These are phyloP conservation scores for Xylocampa areola DNA, from an alignment of 2,888 invertebrate genomes.

Conservation along the genomic window DNA sequence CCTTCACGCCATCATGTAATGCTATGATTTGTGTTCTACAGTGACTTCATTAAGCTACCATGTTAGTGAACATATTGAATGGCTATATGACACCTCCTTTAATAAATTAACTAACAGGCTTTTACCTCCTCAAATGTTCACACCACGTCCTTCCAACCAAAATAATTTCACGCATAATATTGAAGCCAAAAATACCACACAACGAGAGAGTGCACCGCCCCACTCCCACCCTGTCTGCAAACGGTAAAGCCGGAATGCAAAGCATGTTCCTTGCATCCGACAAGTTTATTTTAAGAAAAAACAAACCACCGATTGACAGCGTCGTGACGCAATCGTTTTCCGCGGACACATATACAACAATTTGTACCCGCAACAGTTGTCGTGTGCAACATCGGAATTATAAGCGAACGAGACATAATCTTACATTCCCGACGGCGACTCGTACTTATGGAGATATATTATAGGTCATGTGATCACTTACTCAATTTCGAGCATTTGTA, in stretches of 20 bases:
- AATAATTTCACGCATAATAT: conserved; percentile 12
- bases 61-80: neutral
- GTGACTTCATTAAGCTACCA: conserved; percentile 12
- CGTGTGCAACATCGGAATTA: conserved; percentile 32
- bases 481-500: conserved; percentile 25
- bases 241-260: conserved; percentile 39
- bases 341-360: conserved; percentile 32
- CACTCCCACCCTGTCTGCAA: conserved; percentile 5
- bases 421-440: conserved; percentile 13
- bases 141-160: neutral
- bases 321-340: conserved; percentile 44
- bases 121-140: neutral
- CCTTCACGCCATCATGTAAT: neutral
- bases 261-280: conserved; percentile 38
- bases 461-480: conserved; percentile 14
- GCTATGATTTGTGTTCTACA: conserved; percentile 22
- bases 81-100: neutral
- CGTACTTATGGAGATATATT: conserved; percentile 10
- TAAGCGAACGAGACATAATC: conserved; percentile 24
- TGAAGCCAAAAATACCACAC: conserved; percentile 16
- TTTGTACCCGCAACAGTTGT: conserved; percentile 34
- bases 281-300: conserved; percentile 45
- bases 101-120: neutral
- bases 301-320: conserved; percentile 31
- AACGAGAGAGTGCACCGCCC: conserved; percentile 15